Evolutionary conservation across 1,140 invertebrate species (phyloP).

Genomic region (Drosophila insularis): DNA sequence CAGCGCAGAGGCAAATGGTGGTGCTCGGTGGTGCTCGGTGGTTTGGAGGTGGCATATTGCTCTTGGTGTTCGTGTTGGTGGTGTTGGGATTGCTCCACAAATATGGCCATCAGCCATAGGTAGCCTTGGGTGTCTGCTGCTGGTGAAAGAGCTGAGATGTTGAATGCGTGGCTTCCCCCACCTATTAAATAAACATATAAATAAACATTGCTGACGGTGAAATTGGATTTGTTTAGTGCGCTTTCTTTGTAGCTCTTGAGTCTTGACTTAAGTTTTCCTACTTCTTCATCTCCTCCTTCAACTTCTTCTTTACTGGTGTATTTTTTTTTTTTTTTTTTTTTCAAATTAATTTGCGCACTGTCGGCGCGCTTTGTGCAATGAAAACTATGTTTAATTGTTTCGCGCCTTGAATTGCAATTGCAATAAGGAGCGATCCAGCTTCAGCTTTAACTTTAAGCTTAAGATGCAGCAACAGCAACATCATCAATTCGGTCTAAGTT

Average conservation of each 20-base stretch:
- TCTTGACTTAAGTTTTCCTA: constrained; percentile 2
- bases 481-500: background rate
- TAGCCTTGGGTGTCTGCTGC: constrained; percentile 58
- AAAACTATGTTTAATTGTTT: constrained; percentile 82
- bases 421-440: constrained; percentile 39
- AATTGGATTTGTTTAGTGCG: constrained; percentile 78
- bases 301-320: background rate
- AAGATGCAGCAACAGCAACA: constrained; percentile 3
- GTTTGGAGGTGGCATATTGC: background rate
- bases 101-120: constrained; percentile 60
- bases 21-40: background rate
- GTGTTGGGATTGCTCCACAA: constrained; percentile 63
- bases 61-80: constrained; percentile 22
- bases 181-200: constrained; percentile 52
- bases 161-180: constrained; percentile 49
- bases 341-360: constrained; percentile 76
- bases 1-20: constrained; percentile 3
- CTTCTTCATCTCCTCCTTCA: constrained; percentile 13
- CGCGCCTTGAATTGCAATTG: constrained; percentile 69
- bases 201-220: constrained; percentile 67
- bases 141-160: constrained; percentile 57
- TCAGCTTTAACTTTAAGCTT: background rate
- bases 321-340: constrained; percentile 43
- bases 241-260: constrained; percentile 64
- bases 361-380: constrained; percentile 77